phyloP scores from a whole-genome alignment of 2,797 vertebrate species.

The Brachyalestes nurse region DNA sequence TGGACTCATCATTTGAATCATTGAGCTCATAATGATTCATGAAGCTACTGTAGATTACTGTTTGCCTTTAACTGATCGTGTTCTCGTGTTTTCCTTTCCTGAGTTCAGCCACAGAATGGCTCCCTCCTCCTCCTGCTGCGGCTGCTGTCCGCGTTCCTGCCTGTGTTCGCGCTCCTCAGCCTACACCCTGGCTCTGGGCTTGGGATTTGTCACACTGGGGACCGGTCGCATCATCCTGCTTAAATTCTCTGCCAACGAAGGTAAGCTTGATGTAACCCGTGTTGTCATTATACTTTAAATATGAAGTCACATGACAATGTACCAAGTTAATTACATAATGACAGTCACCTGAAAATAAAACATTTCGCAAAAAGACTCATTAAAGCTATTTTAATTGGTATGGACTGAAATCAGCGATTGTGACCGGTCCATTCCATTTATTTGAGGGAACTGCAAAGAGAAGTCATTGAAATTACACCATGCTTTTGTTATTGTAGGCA shows the following conservation, averaged over 20 bases:
- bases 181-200: slow-evolving; percentile 86
- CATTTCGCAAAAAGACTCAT: no score
- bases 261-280: slow-evolving; percentile 66
- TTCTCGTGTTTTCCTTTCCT: not conserved
- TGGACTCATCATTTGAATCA: not conserved
- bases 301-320: no score
- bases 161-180: slow-evolving; percentile 78
- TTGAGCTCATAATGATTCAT: not conserved
- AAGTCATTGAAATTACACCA: no score
- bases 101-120: slow-evolving; percentile 63
- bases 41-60: not conserved
- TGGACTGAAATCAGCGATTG: not conserved
- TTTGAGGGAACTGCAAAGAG: no score
- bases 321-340: no score
- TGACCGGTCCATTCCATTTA: no score
- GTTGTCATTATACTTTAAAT: no score
- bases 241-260: slow-evolving; percentile 92
- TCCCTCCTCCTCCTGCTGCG: slow-evolving; percentile 21
- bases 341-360: no score
- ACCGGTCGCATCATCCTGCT: slow-evolving; percentile 93
- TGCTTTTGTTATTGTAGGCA: no score
- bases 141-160: slow-evolving; percentile 63
- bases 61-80: not conserved
- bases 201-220: slow-evolving; percentile 84
- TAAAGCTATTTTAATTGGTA: not conserved